A percentile compares a stretch with the other conserved stretches of the same genome.
These are phyloP conservation scores for Macrostomum lignano DNA, from an alignment of 1,140 invertebrate species.

Conservation along the genomic window DNA sequence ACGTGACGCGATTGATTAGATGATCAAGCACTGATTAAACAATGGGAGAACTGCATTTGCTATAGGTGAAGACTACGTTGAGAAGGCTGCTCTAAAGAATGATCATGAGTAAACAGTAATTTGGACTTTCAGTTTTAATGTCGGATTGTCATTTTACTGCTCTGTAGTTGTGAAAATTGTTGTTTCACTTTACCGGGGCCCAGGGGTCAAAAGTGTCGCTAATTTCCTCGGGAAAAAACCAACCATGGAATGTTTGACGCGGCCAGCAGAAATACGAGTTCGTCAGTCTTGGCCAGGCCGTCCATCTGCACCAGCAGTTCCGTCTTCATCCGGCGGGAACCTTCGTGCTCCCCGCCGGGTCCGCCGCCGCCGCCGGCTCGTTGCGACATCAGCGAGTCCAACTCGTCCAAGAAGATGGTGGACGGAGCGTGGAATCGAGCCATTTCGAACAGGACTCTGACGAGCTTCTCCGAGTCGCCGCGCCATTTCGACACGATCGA, in stretches of 20 bases:
- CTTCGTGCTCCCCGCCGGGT: slow-evolving; percentile 30
- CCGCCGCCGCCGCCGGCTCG: slow-evolving; percentile 12
- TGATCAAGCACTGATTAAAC: too few relatives aligned
- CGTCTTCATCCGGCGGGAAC: slow-evolving; percentile 32
- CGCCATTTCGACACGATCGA: slow-evolving; percentile 68
- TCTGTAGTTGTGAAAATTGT: too few relatives aligned
- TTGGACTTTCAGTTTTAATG: too few relatives aligned
- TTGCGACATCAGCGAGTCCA: slow-evolving; percentile 31
- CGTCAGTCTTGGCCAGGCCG: slow-evolving; percentile 32
- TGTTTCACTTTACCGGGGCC: too few relatives aligned
- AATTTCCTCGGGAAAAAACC: too few relatives aligned
- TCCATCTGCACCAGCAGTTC: slow-evolving; percentile 53
- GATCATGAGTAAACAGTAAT: too few relatives aligned
- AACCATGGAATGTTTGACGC: slow-evolving; percentile 73
- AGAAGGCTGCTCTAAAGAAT: too few relatives aligned
- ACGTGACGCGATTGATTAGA: too few relatives aligned
- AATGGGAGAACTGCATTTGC: too few relatives aligned
- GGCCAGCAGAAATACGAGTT: slow-evolving; percentile 48
- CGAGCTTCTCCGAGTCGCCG: slow-evolving; percentile 68
- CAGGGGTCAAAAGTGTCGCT: too few relatives aligned
- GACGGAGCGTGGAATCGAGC: slow-evolving; percentile 31
- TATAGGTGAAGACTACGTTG: too few relatives aligned
- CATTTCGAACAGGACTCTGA: slow-evolving; percentile 38
- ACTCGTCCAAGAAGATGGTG: slow-evolving; percentile 32
- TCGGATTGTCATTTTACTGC: too few relatives aligned